Conservation (phyloP, 2,113 vertebrate genomes). For the Cacatua alba region DNA sequence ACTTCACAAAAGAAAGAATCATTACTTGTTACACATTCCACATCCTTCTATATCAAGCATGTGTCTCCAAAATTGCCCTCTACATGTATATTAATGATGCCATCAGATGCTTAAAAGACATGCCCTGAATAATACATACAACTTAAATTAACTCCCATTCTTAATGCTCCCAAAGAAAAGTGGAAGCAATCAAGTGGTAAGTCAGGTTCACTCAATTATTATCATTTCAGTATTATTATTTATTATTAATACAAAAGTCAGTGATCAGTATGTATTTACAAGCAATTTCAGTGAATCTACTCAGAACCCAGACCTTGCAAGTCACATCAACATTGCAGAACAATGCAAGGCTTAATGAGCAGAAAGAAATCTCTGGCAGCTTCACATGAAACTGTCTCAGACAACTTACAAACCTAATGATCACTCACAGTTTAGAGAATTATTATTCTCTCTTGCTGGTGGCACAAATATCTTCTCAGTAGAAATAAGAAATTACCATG, state of each 20-base stretch:
- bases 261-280: slow-evolving; percentile 19
- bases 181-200: slow-evolving; percentile 36
- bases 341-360: not conserved
- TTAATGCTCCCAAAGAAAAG: slow-evolving; percentile 43
- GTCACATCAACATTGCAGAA: not conserved
- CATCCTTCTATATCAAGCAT: slow-evolving; percentile 6
- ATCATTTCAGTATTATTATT: slow-evolving; percentile 37
- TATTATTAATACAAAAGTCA: slow-evolving; percentile 40
- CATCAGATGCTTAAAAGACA: slow-evolving; percentile 42
- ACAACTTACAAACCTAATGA: not conserved
- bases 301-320: not conserved
- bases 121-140: slow-evolving; percentile 59
- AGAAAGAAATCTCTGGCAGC: not conserved
- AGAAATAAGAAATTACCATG: not conserved
- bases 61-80: slow-evolving; percentile 46
- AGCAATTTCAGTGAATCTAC: not conserved
- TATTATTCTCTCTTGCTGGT: not conserved
- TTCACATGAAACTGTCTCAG: not conserved
- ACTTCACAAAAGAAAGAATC: slow-evolving; percentile 40
- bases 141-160: slow-evolving; percentile 64
- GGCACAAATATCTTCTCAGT: not conserved
- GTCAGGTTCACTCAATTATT: slow-evolving; percentile 38
- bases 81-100: slow-evolving; percentile 44
- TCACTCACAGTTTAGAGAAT: not conserved
- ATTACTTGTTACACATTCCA: slow-evolving; percentile 25